Evolutionary conservation across 2,888 invertebrate species (phyloP).

Genomic region (Tetramorium bicarinatum): DNA sequence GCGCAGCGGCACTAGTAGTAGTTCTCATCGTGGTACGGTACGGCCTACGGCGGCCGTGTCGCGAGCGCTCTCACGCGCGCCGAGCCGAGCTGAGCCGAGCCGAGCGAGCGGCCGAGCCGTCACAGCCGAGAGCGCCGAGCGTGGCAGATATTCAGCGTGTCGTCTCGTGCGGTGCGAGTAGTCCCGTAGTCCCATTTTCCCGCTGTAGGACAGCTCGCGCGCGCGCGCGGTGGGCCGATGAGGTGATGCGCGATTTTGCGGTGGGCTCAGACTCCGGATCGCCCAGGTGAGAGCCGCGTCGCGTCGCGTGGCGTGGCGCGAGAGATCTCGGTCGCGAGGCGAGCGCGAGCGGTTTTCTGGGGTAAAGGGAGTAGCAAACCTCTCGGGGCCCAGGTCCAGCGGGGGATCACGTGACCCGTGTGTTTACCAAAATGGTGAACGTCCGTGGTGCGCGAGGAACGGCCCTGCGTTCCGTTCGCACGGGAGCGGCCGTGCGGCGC

Average conservation of each 20-base stretch:
- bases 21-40: constrained; percentile 61
- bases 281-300: constrained; percentile 78
- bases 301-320: constrained; percentile 54
- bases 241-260: constrained; percentile 75
- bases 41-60: constrained; percentile 56
- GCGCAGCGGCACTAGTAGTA: constrained; percentile 66
- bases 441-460: constrained; percentile 57
- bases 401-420: constrained; percentile 83
- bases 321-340: constrained; percentile 29
- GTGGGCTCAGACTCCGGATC: constrained; percentile 74
- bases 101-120: too few relatives aligned
- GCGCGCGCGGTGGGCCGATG: constrained; percentile 50
- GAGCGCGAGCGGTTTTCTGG: constrained; percentile 75
- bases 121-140: too few relatives aligned
- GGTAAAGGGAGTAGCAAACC: constrained; percentile 79
- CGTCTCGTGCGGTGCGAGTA: constrained; percentile 19
- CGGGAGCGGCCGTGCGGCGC: constrained; percentile 39
- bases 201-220: constrained; percentile 11
- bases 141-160: constrained; percentile 47
- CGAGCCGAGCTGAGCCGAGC: constrained; percentile 38
- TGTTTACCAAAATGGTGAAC: constrained; percentile 86
- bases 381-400: constrained; percentile 76
- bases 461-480: constrained; percentile 31
- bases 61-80: constrained; percentile 63
- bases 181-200: not conserved